Percentiles rank a stretch among this genome's conserved stretches.
Conservation (phyloP, 2,888 invertebrate species). For the Beris chalybata region DNA sequence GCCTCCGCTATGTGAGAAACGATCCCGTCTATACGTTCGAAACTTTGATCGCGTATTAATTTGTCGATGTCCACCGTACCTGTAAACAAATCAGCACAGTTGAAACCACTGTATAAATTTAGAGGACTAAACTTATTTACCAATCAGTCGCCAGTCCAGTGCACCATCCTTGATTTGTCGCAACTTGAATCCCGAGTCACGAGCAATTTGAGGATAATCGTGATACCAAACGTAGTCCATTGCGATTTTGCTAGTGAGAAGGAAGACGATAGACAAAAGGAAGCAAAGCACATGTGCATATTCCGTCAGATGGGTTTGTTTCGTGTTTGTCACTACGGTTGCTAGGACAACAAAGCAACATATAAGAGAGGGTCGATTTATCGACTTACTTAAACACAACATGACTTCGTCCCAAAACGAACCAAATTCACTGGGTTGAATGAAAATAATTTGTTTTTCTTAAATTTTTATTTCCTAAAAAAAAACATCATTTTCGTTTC, state of each 20-base stretch:
- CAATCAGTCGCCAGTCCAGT: conserved; percentile 53
- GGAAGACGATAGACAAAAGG: not conserved
- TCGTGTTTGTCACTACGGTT: not conserved
- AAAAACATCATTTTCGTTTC: conserved; percentile 55
- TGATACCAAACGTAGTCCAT: conserved; percentile 41
- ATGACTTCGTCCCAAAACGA: too few species aligned
- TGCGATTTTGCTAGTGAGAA: not conserved
- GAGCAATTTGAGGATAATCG: conserved; percentile 52
- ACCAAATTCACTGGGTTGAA: too few species aligned
- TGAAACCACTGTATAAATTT: not conserved
- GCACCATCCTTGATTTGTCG: conserved; percentile 49
- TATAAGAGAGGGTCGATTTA: too few species aligned
- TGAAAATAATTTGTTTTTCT: too few species aligned
- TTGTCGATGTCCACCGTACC: conserved; percentile 52
- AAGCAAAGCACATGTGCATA: not conserved
- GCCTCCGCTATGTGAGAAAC: conserved; percentile 51
- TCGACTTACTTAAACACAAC: too few species aligned
- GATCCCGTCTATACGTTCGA: conserved; percentile 50
- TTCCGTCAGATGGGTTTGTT: not conserved
- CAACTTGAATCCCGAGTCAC: conserved; percentile 52
- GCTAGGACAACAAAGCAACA: not conserved
- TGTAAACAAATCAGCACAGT: conserved; percentile 31
- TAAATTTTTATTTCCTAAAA: conserved; percentile 9
- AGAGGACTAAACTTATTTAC: conserved; percentile 41
- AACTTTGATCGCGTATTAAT: conserved; percentile 50